Conservation (phyloP, 1,140 invertebrate species). For the Charaxes varanes region DNA sequence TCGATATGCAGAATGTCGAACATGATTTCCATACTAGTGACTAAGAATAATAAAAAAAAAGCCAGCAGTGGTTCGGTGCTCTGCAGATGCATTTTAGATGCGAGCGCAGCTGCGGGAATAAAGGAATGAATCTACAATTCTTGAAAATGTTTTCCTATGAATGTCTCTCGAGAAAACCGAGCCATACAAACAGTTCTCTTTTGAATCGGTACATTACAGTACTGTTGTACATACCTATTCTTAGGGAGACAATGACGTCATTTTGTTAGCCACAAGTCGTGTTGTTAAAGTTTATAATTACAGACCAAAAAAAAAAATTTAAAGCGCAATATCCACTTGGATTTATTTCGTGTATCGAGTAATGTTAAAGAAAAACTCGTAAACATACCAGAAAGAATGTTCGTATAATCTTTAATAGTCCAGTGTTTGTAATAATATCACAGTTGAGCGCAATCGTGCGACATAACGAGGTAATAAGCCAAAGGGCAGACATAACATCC, state of each 20-base stretch:
- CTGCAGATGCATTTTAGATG: slow-evolving; percentile 4
- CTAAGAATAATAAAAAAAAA: not conserved
- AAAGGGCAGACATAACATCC: slow-evolving; percentile 13
- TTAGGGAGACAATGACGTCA: too few species aligned
- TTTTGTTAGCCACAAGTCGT: too few species aligned
- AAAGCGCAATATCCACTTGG: too few species aligned
- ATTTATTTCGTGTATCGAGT: too few species aligned
- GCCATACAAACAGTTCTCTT: not conserved
- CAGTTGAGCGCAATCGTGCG: slow-evolving; percentile 1
- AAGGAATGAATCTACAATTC: slow-evolving; percentile 7
- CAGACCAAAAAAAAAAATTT: too few species aligned
- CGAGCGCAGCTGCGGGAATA: slow-evolving; percentile 2
- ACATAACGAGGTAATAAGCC: slow-evolving; percentile 8
- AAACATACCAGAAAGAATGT: too few species aligned
- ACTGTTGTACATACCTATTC: too few species aligned
- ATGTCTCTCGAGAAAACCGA: slow-evolving; percentile 4
- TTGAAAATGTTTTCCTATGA: slow-evolving; percentile 6
- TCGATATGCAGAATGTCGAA: too few species aligned
- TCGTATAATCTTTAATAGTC: not conserved
- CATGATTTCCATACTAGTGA: too few species aligned
- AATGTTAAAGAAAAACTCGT: too few species aligned
- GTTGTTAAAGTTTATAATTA: too few species aligned
- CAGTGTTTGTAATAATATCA: slow-evolving; percentile 5
- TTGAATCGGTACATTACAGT: too few species aligned
- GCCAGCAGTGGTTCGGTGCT: not conserved